Evolutionary conservation across 1,140 invertebrate genomes (phyloP), one percentile per base, ranked within the genome.

Genomic region (Tribolium castaneum): DNA sequence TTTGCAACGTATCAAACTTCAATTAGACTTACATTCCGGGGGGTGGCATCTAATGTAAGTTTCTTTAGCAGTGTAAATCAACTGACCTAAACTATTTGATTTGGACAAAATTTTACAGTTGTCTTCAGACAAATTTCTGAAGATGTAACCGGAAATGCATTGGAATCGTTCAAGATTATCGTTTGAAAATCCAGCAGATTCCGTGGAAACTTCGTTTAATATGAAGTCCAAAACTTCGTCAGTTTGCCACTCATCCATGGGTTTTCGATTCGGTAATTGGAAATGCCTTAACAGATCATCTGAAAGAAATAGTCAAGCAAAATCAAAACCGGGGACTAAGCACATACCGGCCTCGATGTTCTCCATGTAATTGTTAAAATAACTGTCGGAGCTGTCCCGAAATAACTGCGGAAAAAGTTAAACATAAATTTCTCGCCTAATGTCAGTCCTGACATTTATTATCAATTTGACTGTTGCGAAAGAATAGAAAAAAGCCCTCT

Each of bases 61-160:
- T 35, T 76, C 71, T 56, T 79, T 79, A 6, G 73, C 73, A 30
- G 54, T 56, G 51, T 52, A 79, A 39, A 79, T 79, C 1, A 70
- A 35, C 34, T 70, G 51, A 6, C 77, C 77, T 45, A 75, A 30
- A 35, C 51, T 50, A 12, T 70, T 75, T 6, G 77, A 79, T 6
- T 66, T 54, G 2, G 73, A 70, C 6, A 75, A 52, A 10, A 52
- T 49, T 59, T 79, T 70, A 35, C 77, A 79, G n/a, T 79, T 56
- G 25, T 75, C 62, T 66, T 75, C 72, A 0, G 72, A 52, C n/a
- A 79, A 62, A 25, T 75, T 73, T 30, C 56, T 39, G 35, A 79
- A 79, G 9, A 79, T 79, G 50, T 70, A 79, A 9, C 77, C 77
- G 13, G 77, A 79, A n/a, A 79, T 71, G 16, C 45, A 76, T 71